phyloP scores from a whole-genome alignment of 2,113 vertebrate species.

The Phycodurus eques region DNA sequence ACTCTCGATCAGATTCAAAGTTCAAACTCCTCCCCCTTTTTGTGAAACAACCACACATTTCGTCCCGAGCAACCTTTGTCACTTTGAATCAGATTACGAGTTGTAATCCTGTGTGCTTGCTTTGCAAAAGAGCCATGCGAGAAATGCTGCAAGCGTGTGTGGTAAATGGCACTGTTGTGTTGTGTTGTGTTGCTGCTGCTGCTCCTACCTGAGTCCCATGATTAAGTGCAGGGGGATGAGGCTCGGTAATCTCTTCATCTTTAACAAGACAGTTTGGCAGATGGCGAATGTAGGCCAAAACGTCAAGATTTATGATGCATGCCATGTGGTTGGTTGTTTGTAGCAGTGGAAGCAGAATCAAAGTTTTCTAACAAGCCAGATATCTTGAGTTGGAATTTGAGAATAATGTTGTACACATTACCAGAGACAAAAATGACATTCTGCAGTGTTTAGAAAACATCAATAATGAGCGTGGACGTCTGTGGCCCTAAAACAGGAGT shows the following conservation, averaged over 20 bases:
- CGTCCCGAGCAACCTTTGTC: neutral
- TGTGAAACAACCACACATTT: slow-evolving; percentile 13
- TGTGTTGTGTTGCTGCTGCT: slow-evolving; percentile 1
- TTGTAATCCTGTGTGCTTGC: slow-evolving; percentile 20
- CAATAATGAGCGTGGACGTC: neutral
- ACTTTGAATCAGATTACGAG: slow-evolving; percentile 18
- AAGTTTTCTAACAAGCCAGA: neutral
- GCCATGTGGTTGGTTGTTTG: neutral
- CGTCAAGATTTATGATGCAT: neutral
- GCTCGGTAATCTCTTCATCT: slow-evolving; percentile 48
- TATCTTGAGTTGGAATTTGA: neutral
- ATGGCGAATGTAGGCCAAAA: slow-evolving; percentile 46
- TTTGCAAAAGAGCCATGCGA: slow-evolving; percentile 5
- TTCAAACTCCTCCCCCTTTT: slow-evolving; percentile 37
- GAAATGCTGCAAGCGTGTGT: slow-evolving; percentile 3
- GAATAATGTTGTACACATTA: slow-evolving; percentile 13
- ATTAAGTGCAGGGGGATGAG: slow-evolving; percentile 31
- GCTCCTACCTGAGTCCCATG: slow-evolving; percentile 20
- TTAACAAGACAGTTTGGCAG: slow-evolving; percentile 16
- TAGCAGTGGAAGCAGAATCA: neutral
- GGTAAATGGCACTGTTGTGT: slow-evolving; percentile 8
- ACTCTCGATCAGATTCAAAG: neutral
- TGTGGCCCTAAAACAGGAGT: neutral
- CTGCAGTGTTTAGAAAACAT: neutral
- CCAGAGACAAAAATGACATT: slow-evolving; percentile 21